Conservation (phyloP, 1,140 invertebrate species). For the Mya arenaria region DNA sequence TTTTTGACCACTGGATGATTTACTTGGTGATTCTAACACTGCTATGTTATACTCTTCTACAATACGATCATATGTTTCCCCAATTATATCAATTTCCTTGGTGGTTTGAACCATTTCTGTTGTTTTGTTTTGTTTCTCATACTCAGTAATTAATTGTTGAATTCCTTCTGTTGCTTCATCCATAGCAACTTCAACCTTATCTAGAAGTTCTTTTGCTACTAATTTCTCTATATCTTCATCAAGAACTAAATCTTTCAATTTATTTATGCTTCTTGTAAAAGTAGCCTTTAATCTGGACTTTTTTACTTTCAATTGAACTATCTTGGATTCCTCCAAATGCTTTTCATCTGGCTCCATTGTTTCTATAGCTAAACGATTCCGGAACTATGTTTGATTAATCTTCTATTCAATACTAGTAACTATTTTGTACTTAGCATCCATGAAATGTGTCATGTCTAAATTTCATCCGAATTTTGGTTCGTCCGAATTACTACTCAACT, state of each 20-base stretch:
- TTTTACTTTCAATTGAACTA: background rate
- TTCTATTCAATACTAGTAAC: no score
- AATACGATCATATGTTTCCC: background rate
- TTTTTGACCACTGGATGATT: background rate
- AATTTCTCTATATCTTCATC: background rate
- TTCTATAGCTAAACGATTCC: no score
- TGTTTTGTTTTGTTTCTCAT: background rate
- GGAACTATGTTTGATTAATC: no score
- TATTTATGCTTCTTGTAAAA: background rate
- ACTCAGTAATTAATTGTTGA: background rate
- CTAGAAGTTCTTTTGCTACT: background rate
- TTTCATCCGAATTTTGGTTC: no score
- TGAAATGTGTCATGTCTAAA: no score
- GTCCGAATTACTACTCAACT: no score
- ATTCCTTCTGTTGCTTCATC: background rate
- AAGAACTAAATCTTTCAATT: background rate
- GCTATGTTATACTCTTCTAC: background rate
- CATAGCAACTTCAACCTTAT: slow-evolving; percentile 1
- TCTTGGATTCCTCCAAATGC: background rate
- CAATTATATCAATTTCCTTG: background rate
- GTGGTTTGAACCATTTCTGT: background rate
- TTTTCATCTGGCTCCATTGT: background rate
- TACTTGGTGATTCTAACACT: no score
- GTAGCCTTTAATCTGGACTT: background rate
- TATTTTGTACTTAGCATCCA: no score